Base-by-base conservation (phyloP, 1,140 invertebrate species). In the Drosophila oshimai region DNA sequence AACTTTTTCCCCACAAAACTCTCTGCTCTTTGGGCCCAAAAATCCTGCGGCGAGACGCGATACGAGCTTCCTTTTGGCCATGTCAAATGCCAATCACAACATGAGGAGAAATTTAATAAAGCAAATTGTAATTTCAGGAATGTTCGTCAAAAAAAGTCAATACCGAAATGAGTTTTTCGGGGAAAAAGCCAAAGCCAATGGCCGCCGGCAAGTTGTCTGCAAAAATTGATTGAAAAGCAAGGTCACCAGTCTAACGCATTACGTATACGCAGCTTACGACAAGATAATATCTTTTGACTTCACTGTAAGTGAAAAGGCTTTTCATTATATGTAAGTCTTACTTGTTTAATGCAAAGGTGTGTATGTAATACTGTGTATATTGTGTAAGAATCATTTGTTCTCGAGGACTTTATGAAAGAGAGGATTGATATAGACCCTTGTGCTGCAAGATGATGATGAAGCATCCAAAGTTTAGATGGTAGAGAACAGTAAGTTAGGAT, bases 1-100 rank as follows among this genome's bases (percentile, higher is more conserved):
- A 86, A 86, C 72, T 58, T 74, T 87, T 81, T 7, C 13, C 68
- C 55, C 51, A 70, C 74, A 64, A 41, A 46, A n/a, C 60, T 61
- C 42, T 34, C 39, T 28, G 33, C 15, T 41, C 50, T 20, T 36
- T 17, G 31, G 24, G 15, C 15, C 12, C 42, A 28, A 20, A 68
- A 68, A 29, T 39, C 26, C 50, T 6, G 7, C 18, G n/a, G 33
- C 26, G 31, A 10, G 29, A 9, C 15, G 7, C 13, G 13, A 24
- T 13, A 33, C 22, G 24, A 29, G 13, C 1, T 7, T 64, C 17
- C 17, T 34, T 41, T 41, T 26, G 55, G 17, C 61, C 36, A 69
- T 39, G 64, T 69, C 65, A 57, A 69, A 70, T 69, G 65, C 65
- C 65, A 70, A 70, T 70, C 65, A 70, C 12, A 46, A 57, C 65